Percentiles rank a stretch among this genome's conserved stretches.
These are phyloP conservation scores for Anolis sagrei DNA, from an alignment of 2,113 vertebrate species.

Conservation along the genomic window DNA sequence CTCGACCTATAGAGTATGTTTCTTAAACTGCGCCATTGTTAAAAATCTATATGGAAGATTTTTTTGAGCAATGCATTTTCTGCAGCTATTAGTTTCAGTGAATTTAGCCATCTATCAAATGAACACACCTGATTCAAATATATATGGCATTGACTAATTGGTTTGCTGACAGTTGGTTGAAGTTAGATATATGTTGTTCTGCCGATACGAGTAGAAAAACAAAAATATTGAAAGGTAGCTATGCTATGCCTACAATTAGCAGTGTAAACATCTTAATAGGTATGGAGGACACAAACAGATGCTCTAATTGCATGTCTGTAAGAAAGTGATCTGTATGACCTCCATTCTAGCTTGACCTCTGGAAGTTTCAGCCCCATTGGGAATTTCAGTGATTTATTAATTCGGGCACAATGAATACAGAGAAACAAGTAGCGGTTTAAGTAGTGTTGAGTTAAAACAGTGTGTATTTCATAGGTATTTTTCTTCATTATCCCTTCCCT, in stretches of 20 bases:
- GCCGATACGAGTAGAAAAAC: conserved; percentile 58
- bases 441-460: neutral
- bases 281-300: conserved; percentile 76
- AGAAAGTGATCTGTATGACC: conserved; percentile 71
- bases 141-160: conserved; percentile 13
- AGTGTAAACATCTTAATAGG: conserved; percentile 75
- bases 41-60: neutral
- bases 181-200: conserved; percentile 54
- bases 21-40: neutral
- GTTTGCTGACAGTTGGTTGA: conserved; percentile 54
- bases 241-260: conserved; percentile 71
- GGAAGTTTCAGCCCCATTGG: conserved; percentile 64
- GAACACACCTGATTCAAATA: conserved; percentile 8
- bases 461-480: neutral
- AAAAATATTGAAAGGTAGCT: conserved; percentile 56
- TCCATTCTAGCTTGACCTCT: conserved; percentile 74
- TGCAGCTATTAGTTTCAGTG: neutral
- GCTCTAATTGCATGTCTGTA: conserved; percentile 71
- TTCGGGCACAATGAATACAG: conserved; percentile 67
- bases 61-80: conserved; percentile 15
- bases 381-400: conserved; percentile 76
- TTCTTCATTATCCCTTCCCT: neutral
- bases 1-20: neutral
- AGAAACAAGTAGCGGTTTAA: conserved; percentile 63
- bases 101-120: neutral